A percentile compares a stretch with the other conserved stretches of the same genome.
Conservation (phyloP, 2,888 invertebrate species). For the Mylabris sibirica region DNA sequence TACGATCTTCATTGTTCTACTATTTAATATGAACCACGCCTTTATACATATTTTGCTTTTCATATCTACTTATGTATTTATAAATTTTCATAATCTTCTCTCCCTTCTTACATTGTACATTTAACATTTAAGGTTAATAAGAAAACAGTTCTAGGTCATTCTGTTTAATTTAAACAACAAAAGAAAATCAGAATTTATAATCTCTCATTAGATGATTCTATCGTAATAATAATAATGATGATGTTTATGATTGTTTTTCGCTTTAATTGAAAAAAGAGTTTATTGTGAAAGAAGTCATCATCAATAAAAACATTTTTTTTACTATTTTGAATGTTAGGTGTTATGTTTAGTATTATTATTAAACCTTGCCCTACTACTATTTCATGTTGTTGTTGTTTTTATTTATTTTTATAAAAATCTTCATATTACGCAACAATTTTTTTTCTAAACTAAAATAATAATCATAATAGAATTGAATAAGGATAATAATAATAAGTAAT, state of each 20-base stretch:
- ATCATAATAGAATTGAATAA: not conserved
- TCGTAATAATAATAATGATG: not conserved
- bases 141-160: slow-evolving; percentile 3
- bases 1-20: too few species aligned
- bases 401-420: slow-evolving; percentile 4
- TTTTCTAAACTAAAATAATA: not conserved
- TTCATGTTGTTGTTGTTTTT: slow-evolving; percentile 1
- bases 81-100: not conserved
- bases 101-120: not conserved
- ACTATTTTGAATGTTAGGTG: not conserved
- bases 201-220: not conserved
- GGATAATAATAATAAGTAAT: not conserved
- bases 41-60: not conserved
- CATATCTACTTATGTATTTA: not conserved
- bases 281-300: slow-evolving; percentile 2
- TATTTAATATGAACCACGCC: too few species aligned
- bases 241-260: not conserved
- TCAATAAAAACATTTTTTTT: not conserved
- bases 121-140: slow-evolving; percentile 10
- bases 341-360: not conserved
- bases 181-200: not conserved
- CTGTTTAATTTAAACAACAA: not conserved
- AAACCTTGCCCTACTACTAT: slow-evolving; percentile 10
- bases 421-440: not conserved
- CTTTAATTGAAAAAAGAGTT: not conserved